Percentiles rank a stretch among this genome's conserved stretches.
phyloP scores from a whole-genome alignment of 2,888 invertebrate species.

The Digitonthophagus gazella region DNA sequence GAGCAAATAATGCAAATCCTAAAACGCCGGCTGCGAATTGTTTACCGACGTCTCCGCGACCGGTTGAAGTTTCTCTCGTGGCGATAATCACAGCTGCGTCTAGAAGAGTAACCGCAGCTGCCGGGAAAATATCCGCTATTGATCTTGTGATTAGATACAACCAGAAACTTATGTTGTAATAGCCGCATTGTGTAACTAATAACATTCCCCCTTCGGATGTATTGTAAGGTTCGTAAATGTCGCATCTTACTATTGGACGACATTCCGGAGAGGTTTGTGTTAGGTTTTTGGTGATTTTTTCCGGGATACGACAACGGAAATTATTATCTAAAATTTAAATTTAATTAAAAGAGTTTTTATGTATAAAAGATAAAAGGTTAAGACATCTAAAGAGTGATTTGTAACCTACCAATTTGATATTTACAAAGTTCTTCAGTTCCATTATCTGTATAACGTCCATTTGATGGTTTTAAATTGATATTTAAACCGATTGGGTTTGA shows the following conservation, averaged over 20 bases:
- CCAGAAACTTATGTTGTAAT: slow-evolving; percentile 68
- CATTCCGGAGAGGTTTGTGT: slow-evolving; percentile 52
- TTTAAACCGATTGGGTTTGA: slow-evolving; percentile 56
- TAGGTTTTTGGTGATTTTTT: slow-evolving; percentile 45
- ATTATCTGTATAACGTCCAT: slow-evolving; percentile 50
- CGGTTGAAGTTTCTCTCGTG: slow-evolving; percentile 75
- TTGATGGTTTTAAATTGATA: slow-evolving; percentile 55
- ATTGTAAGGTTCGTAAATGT: slow-evolving; percentile 69
- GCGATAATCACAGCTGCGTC: slow-evolving; percentile 79
- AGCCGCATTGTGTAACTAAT: slow-evolving; percentile 70
- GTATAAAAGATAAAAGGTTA: not conserved
- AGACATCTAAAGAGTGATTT: not conserved
- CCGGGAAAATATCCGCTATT: slow-evolving; percentile 74
- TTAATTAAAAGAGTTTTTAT: not conserved
- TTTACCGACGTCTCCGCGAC: slow-evolving; percentile 75
- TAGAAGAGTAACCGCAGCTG: slow-evolving; percentile 67
- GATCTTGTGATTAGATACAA: slow-evolving; percentile 67
- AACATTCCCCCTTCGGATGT: slow-evolving; percentile 61
- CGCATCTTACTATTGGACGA: slow-evolving; percentile 67
- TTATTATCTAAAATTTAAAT: slow-evolving; percentile 48
- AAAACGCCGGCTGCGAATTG: slow-evolving; percentile 75
- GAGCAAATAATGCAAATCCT: slow-evolving; percentile 70
- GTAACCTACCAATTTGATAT: slow-evolving; percentile 59
- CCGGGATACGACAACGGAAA: slow-evolving; percentile 64
- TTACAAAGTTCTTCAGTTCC: slow-evolving; percentile 60